Percentiles rank a stretch among this genome's conserved stretches.
Conservation (phyloP, 2,797 vertebrate genomes). For the Cichlasoma orientale region DNA sequence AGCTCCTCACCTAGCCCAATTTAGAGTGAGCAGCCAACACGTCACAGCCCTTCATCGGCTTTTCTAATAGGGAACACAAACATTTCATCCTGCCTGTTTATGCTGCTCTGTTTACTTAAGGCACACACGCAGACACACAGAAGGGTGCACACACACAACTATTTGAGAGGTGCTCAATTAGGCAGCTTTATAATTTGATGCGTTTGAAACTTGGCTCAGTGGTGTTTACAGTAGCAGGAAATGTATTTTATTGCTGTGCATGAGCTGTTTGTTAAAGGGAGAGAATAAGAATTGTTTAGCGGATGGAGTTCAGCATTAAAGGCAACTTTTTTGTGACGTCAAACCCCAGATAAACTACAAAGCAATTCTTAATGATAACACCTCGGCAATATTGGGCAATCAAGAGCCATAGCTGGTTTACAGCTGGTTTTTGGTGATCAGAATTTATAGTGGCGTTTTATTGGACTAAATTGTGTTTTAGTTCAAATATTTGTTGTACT, state of each 20-base stretch:
- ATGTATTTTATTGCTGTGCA: slow-evolving; percentile 1
- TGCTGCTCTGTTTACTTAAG: slow-evolving; percentile 46
- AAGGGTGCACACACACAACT: background rate
- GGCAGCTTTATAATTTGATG: slow-evolving; percentile 28
- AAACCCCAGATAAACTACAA: background rate
- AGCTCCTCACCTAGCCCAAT: slow-evolving; percentile 57
- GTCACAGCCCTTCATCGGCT: slow-evolving; percentile 47
- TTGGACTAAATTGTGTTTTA: background rate
- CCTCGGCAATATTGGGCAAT: background rate
- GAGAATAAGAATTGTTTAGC: background rate
- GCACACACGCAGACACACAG: background rate
- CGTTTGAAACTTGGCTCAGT: slow-evolving; percentile 18
- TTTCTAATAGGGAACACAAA: slow-evolving; percentile 62
- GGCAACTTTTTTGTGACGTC: background rate
- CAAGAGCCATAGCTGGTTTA: background rate
- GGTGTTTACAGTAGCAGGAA: slow-evolving; percentile 9
- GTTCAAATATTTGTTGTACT: background rate
- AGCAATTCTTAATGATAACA: background rate
- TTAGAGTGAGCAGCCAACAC: slow-evolving; percentile 53
- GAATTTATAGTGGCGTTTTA: background rate
- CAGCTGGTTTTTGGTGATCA: background rate
- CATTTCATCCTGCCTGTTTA: slow-evolving; percentile 46
- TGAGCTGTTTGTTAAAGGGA: background rate
- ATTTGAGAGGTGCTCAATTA: slow-evolving; percentile 21
- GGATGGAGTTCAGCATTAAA: background rate